Percentiles rank a stretch among this genome's conserved stretches.
Evolutionary conservation across 2,113 vertebrate species (phyloP).

Genomic region (Globicephala melas): DNA sequence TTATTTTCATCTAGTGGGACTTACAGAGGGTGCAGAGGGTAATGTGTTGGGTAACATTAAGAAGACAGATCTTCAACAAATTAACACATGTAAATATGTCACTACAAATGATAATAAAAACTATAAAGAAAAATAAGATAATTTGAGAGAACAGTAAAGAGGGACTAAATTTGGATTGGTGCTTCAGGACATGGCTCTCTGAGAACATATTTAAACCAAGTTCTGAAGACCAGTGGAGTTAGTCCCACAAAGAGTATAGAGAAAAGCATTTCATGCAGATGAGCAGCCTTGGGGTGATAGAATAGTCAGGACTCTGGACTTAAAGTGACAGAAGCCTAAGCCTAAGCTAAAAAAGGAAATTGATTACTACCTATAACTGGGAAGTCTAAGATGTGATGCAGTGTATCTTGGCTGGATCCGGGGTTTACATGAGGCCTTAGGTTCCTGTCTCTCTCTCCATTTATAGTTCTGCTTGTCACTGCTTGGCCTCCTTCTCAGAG

Average conservation of each 20-base stretch:
- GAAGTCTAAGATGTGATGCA: neutral
- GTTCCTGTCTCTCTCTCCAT: neutral
- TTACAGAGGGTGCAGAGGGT: neutral
- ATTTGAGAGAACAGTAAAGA: neutral
- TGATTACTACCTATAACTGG: neutral
- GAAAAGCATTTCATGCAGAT: neutral
- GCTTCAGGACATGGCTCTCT: neutral
- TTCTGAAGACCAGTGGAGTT: neutral
- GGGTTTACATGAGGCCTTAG: neutral
- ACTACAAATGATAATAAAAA: neutral
- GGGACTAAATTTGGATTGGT: neutral
- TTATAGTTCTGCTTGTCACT: neutral
- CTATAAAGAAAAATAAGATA: neutral
- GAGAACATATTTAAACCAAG: neutral
- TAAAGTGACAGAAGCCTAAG: neutral
- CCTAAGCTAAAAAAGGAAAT: neutral
- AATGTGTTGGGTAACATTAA: neutral
- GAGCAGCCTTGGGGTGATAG: neutral
- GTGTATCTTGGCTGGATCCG: neutral
- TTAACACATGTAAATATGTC: neutral
- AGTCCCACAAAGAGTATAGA: neutral
- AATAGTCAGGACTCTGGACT: neutral
- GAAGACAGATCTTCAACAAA: constrained; percentile 2
- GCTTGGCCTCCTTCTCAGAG: neutral
- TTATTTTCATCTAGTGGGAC: neutral